A percentile compares a stretch with the other conserved stretches of the same genome.
These are phyloP conservation scores for Tinamus major DNA, from an alignment of 2,797 vertebrate species.

Conservation along the genomic window DNA sequence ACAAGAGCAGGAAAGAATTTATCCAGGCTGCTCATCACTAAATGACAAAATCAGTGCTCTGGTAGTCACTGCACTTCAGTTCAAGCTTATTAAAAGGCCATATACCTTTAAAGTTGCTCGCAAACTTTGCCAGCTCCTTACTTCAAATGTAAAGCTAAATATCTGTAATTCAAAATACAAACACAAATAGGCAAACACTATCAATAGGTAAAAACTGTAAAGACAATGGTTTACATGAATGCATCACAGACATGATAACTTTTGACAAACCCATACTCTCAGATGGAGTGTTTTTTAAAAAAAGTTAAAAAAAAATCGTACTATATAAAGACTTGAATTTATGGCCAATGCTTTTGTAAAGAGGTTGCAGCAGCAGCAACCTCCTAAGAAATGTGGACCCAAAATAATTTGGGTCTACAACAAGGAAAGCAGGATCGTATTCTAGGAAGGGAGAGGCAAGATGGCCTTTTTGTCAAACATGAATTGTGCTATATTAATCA, in stretches of 20 bases:
- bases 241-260: background rate
- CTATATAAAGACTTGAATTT: background rate
- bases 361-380: background rate
- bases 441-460: background rate
- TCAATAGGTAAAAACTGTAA: background rate
- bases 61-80: background rate
- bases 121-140: conserved; percentile 6
- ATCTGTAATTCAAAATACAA: conserved; percentile 5
- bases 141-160: conserved; percentile 14
- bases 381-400: background rate
- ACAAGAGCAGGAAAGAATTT: background rate
- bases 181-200: background rate
- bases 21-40: background rate
- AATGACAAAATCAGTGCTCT: background rate
- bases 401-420: background rate
- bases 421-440: background rate
- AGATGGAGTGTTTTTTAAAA: background rate
- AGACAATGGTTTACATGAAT: background rate
- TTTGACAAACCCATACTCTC: background rate
- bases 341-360: background rate
- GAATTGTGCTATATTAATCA: accelerated
- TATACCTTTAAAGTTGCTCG: background rate
- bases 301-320: background rate
- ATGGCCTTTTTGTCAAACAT: background rate
- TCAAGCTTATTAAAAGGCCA: background rate